Base-by-base conservation (phyloP, 1,140 invertebrate species). In the Drosophila cardini region DNA sequence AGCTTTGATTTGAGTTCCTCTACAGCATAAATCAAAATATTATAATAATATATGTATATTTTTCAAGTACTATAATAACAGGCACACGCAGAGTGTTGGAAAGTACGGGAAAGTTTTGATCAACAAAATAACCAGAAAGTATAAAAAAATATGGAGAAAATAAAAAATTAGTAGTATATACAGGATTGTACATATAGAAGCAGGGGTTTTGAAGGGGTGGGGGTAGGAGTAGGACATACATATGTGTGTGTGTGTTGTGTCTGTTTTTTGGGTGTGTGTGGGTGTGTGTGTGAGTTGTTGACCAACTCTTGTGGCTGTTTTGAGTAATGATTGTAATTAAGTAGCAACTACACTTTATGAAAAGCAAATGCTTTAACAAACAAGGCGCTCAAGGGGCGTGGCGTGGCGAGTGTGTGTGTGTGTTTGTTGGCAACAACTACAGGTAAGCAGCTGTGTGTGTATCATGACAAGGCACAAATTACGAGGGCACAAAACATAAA, bases 251-350 rank as follows among this genome's bases (percentile, higher is more conserved):
- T 64, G 55, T 60, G 18, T 50, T 10, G 50, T 53, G 50, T 53
- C 30, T 53, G 32, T 53, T 11, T 9, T 9, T 18, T 10, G 15
- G 58, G 26, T 48, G 53, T 58, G 45, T 58, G 32, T 38, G 76
- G 43, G 57, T 65, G n/a, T 46, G 55, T 45, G 72, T 50, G 50
- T 46, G 55, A 42, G 32, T 21, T 43, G 16, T 62, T 60, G 40
- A 48, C 60, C 57, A 70, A 64, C 67, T 36, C 78, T 82, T 76
- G 75, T 76, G 75, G 75, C 72, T 72, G 69, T 69, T 86, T 82
- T 87, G 83, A 86, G 84, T 86, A 86, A 86, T 89, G 83, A 82
- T 87, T 86, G 83, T 87, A 86, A 86, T 86, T 86, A 86, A 86
- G 83, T 86, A 83, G 81, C 79, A 86, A 80, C 83, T 86, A 83